Percentiles rank a stretch among this genome's conserved stretches.
These are phyloP conservation scores for Pocillopora damicornis DNA, from an alignment of 64 coral and sea anemone genomes.

Conservation along the genomic window DNA sequence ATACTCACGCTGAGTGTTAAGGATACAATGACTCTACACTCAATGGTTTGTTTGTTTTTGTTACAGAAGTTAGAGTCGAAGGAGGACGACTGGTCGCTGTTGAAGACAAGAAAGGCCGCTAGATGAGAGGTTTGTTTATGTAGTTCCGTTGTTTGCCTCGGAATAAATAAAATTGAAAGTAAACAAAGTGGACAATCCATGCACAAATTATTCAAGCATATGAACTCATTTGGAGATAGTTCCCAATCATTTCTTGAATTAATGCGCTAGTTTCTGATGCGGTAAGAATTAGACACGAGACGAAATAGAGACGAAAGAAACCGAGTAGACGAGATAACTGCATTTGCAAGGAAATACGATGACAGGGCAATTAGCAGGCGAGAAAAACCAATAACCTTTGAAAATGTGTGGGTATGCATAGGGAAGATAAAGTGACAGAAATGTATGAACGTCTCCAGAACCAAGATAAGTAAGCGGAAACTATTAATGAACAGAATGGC, in stretches of 20 bases:
- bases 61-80: constrained; percentile 14
- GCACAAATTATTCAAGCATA: not conserved
- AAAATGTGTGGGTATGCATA: not conserved
- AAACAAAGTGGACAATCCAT: not conserved
- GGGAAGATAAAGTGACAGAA: not conserved
- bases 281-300: not conserved
- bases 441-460: not conserved
- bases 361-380: not conserved
- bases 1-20: no score
- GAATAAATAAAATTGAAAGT: not conserved
- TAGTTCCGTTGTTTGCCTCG: not conserved
- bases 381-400: not conserved
- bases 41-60: not conserved
- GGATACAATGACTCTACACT: not conserved
- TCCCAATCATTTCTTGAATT: not conserved
- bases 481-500: not conserved
- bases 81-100: constrained; percentile 12
- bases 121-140: not conserved
- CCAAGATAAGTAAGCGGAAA: not conserved
- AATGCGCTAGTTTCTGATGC: not conserved
- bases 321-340: not conserved
- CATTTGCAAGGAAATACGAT: not conserved
- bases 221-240: not conserved
- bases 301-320: not conserved
- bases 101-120: constrained; percentile 13